phyloP scores from a whole-genome alignment of 2,113 vertebrate species.

The Rana temporaria region DNA sequence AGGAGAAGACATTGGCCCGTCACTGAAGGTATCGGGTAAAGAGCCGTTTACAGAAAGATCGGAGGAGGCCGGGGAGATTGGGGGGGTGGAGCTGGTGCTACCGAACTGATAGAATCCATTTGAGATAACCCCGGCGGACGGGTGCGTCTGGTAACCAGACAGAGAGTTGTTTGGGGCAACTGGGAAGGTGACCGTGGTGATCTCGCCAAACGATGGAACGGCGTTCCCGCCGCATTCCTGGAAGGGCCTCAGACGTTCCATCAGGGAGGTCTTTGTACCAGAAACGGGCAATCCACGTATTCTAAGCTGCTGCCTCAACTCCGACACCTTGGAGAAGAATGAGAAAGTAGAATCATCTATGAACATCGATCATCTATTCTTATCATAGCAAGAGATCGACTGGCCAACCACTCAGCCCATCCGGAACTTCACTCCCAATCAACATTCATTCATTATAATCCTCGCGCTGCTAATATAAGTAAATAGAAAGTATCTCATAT shows the following conservation, averaged over 20 bases:
- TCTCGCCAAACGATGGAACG: conserved; percentile 80
- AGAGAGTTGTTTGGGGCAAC: conserved; percentile 83
- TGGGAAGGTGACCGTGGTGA: conserved; percentile 89
- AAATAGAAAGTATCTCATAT: too few relatives aligned
- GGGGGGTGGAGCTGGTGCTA: conserved; percentile 92
- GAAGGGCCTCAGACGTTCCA: conserved; percentile 92
- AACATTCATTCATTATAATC: too few relatives aligned
- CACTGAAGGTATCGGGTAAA: conserved; percentile 91
- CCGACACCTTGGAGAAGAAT: conserved; percentile 82
- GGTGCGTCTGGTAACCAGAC: conserved; percentile 84
- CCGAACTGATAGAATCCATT: conserved; percentile 92
- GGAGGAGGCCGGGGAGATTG: conserved; percentile 93
- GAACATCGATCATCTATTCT: background rate
- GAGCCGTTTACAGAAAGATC: conserved; percentile 91
- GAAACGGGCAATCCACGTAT: conserved; percentile 94
- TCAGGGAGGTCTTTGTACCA: conserved; percentile 92
- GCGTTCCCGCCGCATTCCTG: conserved; percentile 78
- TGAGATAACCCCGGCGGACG: conserved; percentile 80
- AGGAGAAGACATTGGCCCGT: conserved; percentile 87
- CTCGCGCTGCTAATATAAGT: too few relatives aligned
- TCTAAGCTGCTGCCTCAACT: conserved; percentile 93
- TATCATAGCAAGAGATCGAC: too few relatives aligned
- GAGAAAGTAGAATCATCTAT: background rate
- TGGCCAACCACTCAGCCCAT: too few relatives aligned
- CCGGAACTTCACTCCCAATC: too few relatives aligned